Base-by-base conservation (phyloP, 1,140 invertebrate genomes). In the Coenobita brevimanus region DNA sequence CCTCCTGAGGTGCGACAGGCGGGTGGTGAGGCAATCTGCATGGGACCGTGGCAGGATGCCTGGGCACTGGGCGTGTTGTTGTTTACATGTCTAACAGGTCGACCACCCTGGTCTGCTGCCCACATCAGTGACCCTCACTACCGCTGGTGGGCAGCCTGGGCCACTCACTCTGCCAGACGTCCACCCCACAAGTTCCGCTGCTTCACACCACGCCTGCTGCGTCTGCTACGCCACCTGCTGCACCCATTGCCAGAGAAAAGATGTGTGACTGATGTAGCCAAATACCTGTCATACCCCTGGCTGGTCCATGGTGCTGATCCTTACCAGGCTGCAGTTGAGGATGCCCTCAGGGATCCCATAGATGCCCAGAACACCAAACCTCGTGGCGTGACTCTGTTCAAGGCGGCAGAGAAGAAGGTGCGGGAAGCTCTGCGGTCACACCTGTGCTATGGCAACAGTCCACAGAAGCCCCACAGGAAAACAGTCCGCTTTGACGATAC, bases 61-160 rank as follows among this genome's bases (percentile, higher is more conserved):
- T 99, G 97, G 98, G 97, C 98, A 92, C 97, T 98, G 92, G 97
- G 96, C 27, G 96, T 99, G 91, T 96, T 99, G 84, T 94, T 98
- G 91, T 98, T 98, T 92, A 96, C 98, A 67, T 97, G 97, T 93
- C 93, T 99, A 60, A 98, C 97, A 17, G 97, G 97, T 30, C 97
- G 97, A 93, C 95, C 98, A 91, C 98, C 98, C 24, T 99, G 98
- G 98, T 97, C 98, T 92, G 97, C 97, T 92, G 97, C 98, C 0
- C 95, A 96, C 89, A 93, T 93, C 54, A 94, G 94, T 17, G 94
- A 94, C 90, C 93, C 94, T 6, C 96, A 96, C 91, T 95, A 94
- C 81, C 94, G 91, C n/a, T 93, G 95, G 76, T 97, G 96, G 90
- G 93, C 94, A 84, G 93, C 95, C 62, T 97, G 96, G 94, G 94